Evolutionary conservation across 2,113 vertebrate genomes (phyloP).

Genomic region (Eolophus roseicapilla): DNA sequence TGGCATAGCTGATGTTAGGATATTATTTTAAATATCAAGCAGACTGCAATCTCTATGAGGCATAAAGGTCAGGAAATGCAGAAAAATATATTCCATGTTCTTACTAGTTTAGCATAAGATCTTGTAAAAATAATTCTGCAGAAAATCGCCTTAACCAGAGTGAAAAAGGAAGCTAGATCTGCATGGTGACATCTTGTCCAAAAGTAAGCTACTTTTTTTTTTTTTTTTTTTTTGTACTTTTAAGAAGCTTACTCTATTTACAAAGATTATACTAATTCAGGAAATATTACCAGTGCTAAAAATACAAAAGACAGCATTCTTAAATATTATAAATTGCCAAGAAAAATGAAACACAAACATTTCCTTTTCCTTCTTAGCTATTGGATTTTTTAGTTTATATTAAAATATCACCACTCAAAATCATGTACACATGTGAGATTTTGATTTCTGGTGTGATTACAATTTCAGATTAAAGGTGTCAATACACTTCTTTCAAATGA

Average conservation of each 20-base stretch:
- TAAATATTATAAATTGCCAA: neutral
- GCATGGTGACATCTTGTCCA: neutral
- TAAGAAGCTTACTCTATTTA: neutral
- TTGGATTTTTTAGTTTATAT: neutral
- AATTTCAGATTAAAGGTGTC: neutral
- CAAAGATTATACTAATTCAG: neutral
- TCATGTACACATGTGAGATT: neutral
- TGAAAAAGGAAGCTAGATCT: neutral
- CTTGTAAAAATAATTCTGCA: neutral
- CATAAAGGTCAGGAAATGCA: neutral
- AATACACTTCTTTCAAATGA: neutral
- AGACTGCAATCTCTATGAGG: neutral
- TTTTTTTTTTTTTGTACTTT: neutral
- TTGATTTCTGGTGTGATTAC: neutral
- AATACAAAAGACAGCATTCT: neutral
- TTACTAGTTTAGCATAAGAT: neutral
- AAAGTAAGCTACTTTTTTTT: neutral
- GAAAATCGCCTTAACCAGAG: neutral
- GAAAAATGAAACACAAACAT: neutral
- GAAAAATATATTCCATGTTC: neutral
- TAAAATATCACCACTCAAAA: neutral
- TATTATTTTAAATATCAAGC: slow-evolving; percentile 58
- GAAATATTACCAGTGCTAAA: neutral
- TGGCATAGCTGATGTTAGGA: neutral
- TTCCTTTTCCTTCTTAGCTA: neutral